Base-by-base conservation (phyloP, 2,797 vertebrate species). In the Melanogrammus aeglefinus region DNA sequence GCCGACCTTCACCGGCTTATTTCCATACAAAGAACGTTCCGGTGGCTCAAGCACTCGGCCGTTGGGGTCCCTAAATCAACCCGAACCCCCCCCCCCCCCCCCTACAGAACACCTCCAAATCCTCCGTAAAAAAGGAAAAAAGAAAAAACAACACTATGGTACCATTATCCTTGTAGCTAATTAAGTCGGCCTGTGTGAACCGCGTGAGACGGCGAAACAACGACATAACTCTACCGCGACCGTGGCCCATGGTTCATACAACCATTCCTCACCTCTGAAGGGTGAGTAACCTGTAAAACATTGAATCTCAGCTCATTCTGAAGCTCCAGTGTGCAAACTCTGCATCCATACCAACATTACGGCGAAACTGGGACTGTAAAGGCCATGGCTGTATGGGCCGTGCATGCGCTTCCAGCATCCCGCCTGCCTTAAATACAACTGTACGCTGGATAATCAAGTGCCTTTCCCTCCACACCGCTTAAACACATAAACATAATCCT, bases 1-100 rank as follows among this genome's bases (percentile, higher is more conserved):
- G 76, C 77, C 80, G 85, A 91, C 91, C 92, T 93, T 90, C 91
- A 6, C 7, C 4, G 10, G 66, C 88, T 93, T 85, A 93, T 93
- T 91, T 91, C 88, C 90, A 91, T 91, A 86, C 86, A 78, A 83
- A 89, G 76, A 91, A 88, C 76, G 75, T 84, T 79, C 83, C 81
- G 87, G 82, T 84, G 83, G 86, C 86, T 90, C 83, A 80, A 70
- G 84, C 83, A 79, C 82, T 2, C 81, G 85, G 77, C 69, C 81
- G 10, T 2, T 85, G 84, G 83, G 80, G 41, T 80, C 80, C 80
- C 7, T 73, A 76, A 74, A 84, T 88, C 87, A 82, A 80, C 87
- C 88, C 88, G 3, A 3, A 1, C 14, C 1, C 51, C 47, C 16
- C 47, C 47, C 16, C 47, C 47, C 16, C 47, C 47, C 16, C 91